Evolutionary conservation across 2,113 vertebrate species (phyloP).

Genomic region (Indicator indicator): DNA sequence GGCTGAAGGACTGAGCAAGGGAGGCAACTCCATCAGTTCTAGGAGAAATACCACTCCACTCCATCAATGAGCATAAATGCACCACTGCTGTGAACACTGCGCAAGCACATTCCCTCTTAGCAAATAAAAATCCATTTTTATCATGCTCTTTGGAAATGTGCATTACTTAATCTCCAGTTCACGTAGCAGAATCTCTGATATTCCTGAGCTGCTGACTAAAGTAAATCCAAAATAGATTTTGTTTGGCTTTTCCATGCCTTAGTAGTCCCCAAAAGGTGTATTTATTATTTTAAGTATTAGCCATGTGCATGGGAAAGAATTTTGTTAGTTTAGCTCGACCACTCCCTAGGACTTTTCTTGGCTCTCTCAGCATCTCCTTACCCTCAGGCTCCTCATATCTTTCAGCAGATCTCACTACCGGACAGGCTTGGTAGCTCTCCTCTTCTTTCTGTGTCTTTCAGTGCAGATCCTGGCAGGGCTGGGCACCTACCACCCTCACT

Average conservation of each 20-base stretch:
- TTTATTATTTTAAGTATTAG: slow-evolving; percentile 69
- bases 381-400: slow-evolving; percentile 46
- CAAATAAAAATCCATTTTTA: slow-evolving; percentile 1
- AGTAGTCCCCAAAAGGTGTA: slow-evolving; percentile 54
- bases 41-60: not conserved
- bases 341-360: slow-evolving; percentile 65
- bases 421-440: slow-evolving; percentile 18
- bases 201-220: not conserved
- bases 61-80: not conserved
- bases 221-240: slow-evolving; percentile 48
- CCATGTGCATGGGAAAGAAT: slow-evolving; percentile 70
- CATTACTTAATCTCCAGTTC: slow-evolving; percentile 6
- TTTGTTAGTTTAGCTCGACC: slow-evolving; percentile 64
- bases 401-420: slow-evolving; percentile 39
- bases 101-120: not conserved
- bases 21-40: not conserved
- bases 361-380: slow-evolving; percentile 40
- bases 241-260: slow-evolving; percentile 68
- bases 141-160: not conserved
- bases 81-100: not conserved
- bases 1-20: not conserved
- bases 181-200: not conserved
- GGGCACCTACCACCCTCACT: not conserved
- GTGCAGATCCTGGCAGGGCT: not conserved
- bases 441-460: not conserved